Evolutionary conservation across 1,140 invertebrate genomes (phyloP).

Genomic region (Leucophenga varia): DNA sequence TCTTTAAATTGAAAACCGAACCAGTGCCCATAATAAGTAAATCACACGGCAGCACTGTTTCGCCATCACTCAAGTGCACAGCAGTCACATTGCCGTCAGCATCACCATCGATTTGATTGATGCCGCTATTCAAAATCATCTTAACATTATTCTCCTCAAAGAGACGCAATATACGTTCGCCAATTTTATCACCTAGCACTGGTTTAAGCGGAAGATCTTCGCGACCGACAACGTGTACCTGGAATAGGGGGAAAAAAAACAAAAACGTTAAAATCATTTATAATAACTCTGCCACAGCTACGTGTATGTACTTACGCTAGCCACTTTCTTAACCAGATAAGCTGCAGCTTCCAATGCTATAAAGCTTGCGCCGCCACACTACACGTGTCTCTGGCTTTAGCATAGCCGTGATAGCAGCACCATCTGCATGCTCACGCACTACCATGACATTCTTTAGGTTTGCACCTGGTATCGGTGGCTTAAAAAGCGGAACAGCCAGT

Average conservation of each 20-base stretch:
- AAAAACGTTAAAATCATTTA: too few species aligned
- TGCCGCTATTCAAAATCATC: constrained; percentile 68
- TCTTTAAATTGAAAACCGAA: too few species aligned
- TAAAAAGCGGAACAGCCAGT: constrained; percentile 75
- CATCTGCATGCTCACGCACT: constrained; percentile 74
- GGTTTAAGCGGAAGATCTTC: constrained; percentile 71
- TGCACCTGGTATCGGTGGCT: constrained; percentile 64
- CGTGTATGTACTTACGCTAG: constrained; percentile 64
- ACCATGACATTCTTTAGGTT: constrained; percentile 75
- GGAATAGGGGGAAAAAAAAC: too few species aligned
- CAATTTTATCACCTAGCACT: constrained; percentile 72
- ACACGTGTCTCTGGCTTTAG: constrained; percentile 64
- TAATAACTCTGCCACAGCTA: too few species aligned
- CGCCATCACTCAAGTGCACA: constrained; percentile 70
- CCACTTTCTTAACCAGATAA: constrained; percentile 71
- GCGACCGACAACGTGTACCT: constrained; percentile 78
- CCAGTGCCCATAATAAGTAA: too few species aligned
- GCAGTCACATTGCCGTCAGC: constrained; percentile 60
- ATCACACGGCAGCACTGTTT: too few species aligned
- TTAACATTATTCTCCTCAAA: constrained; percentile 72
- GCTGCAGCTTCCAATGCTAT: constrained; percentile 83
- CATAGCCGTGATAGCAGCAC: constrained; percentile 62
- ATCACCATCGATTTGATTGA: constrained; percentile 63
- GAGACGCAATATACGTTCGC: constrained; percentile 64
- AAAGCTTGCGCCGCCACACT: constrained; percentile 78